Conservation (phyloP, 2,113 vertebrate genomes). For the Pterocles orientalis region DNA sequence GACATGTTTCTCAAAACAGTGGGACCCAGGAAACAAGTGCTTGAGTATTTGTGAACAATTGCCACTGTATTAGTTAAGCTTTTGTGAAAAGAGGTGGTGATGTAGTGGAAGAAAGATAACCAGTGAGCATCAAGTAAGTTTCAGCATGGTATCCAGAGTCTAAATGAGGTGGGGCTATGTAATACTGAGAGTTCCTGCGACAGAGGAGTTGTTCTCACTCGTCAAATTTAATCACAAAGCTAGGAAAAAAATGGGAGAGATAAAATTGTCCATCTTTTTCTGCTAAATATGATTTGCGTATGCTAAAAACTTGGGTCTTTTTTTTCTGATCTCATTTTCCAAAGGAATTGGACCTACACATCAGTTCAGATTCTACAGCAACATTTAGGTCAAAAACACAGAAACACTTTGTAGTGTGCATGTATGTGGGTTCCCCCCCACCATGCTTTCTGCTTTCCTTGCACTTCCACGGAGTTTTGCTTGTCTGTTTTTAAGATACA, state of each 20-base stretch:
- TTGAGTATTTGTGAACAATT: background rate
- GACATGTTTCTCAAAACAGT: background rate
- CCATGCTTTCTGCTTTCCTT: background rate
- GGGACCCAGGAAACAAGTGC: background rate
- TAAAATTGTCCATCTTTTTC: background rate
- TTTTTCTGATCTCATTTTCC: background rate
- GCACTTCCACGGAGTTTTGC: background rate
- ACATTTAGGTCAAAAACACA: background rate
- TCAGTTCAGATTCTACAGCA: background rate
- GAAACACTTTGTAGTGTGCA: background rate
- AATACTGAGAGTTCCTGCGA: background rate
- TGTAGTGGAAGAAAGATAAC: background rate
- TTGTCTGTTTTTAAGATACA: background rate
- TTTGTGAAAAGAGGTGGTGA: background rate
- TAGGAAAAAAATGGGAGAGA: background rate
- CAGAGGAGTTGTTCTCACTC: background rate
- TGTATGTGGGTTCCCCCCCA: fast-evolving
- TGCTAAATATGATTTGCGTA: background rate
- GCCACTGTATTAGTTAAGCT: background rate
- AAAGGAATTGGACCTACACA: background rate
- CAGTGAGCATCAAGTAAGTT: background rate
- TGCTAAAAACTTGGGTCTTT: fast-evolving
- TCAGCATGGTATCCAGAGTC: background rate
- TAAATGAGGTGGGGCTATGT: background rate
- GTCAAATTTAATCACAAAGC: background rate